Conservation (phyloP, 2,797 vertebrate genomes). For the Morus bassanus region DNA sequence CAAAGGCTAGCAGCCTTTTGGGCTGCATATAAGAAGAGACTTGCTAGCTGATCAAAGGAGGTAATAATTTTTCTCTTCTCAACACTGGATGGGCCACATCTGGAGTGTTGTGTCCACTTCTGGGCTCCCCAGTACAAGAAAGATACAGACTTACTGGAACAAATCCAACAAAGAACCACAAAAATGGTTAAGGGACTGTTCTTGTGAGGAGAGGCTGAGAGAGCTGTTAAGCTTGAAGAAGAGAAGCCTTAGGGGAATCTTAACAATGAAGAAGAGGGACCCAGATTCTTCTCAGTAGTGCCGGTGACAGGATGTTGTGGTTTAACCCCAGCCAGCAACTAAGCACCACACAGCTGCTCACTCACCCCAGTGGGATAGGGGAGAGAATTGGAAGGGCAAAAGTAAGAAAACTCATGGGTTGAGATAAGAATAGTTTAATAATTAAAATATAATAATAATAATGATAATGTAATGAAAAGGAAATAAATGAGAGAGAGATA, state of each 20-base stretch:
- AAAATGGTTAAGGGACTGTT: not conserved
- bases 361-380: too few species aligned
- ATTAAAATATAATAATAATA: too few species aligned
- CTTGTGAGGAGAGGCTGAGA: not conserved
- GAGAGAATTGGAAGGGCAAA: too few species aligned
- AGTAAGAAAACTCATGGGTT: too few species aligned
- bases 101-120: not conserved
- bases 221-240: not conserved
- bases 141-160: not conserved
- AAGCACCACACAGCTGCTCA: too few species aligned
- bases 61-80: not conserved
- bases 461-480: too few species aligned
- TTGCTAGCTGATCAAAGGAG: not conserved
- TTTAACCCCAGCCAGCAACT: too few species aligned
- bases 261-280: not conserved
- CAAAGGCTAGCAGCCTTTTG: not conserved
- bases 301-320: not conserved
- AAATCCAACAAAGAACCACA: not conserved
- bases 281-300: not conserved
- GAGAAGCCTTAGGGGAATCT: not conserved
- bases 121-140: not conserved
- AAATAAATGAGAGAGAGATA: too few species aligned
- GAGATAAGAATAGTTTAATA: too few species aligned
- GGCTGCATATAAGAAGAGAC: not conserved
- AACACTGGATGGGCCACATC: not conserved